phyloP scores from a whole-genome alignment of 1,140 invertebrate genomes.

The Cardiocondyla obscurior region DNA sequence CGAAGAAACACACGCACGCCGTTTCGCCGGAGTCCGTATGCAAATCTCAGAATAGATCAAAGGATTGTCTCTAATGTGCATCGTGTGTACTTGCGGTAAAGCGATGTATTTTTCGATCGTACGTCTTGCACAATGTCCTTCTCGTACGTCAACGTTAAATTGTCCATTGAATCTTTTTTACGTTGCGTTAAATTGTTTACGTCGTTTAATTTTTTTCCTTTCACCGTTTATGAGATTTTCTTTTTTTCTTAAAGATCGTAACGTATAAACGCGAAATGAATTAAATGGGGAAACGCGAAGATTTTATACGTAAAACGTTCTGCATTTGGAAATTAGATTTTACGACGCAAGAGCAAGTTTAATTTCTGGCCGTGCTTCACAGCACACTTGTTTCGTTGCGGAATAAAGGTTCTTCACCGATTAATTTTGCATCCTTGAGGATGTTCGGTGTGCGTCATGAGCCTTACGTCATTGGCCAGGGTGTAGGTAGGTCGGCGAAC shows the following conservation, averaged over 20 bases:
- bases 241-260: not conserved
- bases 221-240: not conserved
- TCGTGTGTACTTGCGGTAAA: not conserved
- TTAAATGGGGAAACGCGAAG: no score
- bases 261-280: not conserved
- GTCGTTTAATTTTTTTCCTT: not conserved
- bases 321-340: not conserved
- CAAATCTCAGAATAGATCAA: conserved; percentile 59
- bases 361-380: not conserved
- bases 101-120: conserved; percentile 2
- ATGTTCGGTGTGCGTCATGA: conserved; percentile 22
- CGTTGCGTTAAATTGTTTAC: not conserved
- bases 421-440: conserved; percentile 44
- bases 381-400: not conserved
- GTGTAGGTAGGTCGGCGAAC: conserved; percentile 55
- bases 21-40: not conserved
- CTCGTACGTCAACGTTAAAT: not conserved
- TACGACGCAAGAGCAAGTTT: no score
- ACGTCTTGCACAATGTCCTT: not conserved
- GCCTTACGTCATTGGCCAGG: conserved; percentile 31
- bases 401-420: conserved; percentile 4
- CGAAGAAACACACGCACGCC: not conserved
- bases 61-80: conserved; percentile 29
- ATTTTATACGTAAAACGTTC: no score
- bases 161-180: not conserved